Evolutionary conservation across 2,113 vertebrate genomes (phyloP), one percentile per base, ranked within the genome.

Genomic region (Pteronura brasiliensis): DNA sequence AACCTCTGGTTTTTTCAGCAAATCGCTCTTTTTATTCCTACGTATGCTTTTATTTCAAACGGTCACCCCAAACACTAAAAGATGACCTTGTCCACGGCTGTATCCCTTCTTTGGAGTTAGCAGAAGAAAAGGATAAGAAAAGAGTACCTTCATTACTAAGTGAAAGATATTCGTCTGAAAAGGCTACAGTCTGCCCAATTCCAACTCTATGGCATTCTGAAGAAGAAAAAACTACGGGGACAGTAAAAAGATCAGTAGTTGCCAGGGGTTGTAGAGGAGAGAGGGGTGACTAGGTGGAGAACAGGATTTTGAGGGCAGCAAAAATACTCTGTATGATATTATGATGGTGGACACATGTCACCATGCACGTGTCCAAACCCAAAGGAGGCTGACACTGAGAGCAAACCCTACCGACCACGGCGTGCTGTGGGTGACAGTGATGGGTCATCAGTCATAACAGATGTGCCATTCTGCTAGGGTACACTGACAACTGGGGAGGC

Each of bases 11-110:
- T 86, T 89, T 81, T 47, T 55, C 84, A 81, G 69, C 69, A 96
- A 95, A 92, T 31, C 59, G 27, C n/a, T 90, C 90, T 80, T 92
- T 91, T 82, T n/a, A 79, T 29, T 93, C 81, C 44, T 63, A 23
- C 6, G 18, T 42, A 59, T 23, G 34, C 11, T 39, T 88, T 71
- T 69, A n/a, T 52, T 92, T 76, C 47, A 81, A 80, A 95, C 4
- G 63, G 36, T 67, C 84, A 76, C 4, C 42, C 36, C 36, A 90
- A 79, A 87, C 42, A 69, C 74, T 49, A 25, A 96, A 76, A 76
- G 52, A 90, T 20, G 67, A 52, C 59, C 27, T 49, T 39, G 23
- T 55, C 29, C 79, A 42, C 44, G 15, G 7, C 6, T 49, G 4
- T 14, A 39, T 13, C 23, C 55, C 31, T 71, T 74, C 79, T 59